Base-by-base conservation (phyloP, 1,140 invertebrate genomes). In the Apis cerana region DNA sequence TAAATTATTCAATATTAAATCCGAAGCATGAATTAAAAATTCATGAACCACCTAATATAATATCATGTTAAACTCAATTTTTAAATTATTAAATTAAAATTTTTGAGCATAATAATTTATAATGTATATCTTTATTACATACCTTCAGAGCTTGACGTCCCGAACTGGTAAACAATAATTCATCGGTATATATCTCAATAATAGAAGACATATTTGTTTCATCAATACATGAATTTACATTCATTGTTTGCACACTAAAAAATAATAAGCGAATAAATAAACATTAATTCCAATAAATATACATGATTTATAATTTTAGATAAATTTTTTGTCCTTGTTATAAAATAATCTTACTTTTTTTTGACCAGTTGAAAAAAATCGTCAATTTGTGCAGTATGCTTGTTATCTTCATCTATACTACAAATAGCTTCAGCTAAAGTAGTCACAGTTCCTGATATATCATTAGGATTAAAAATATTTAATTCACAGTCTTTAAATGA, bases 371-470 rank as follows among this genome's bases (percentile, higher is more conserved):
- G 91, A 21, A 96, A 89, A 12, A 97, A 94, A 56, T 94, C 91
- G 3, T 96, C 94, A 69, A 97, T 96, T 87, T 97, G 95, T 72
- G 95, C 94, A 0, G 96, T 96, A 80, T 97, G 96, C 85, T 97
- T 97, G 86, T 97, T 95, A 68, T 97, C 96, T 85, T 97, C 96
- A 88, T 97, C 96, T 54, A 97, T 96, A n/a, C 96, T 96, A 88
- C 97, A 97, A 17, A 97, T 94, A 0, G 96, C 96, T 91, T 97
- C 97, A 0, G 96, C 96, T 1, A 97, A 92, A 0, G 96, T 95
- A 21, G 95, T 89, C 80, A 95, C 89, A 0, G 89, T 83, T 1
- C 88, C 80, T 11, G 87, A 81, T 74, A 74, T 78, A 43, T 92
- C 86, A 7, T 86, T 82, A 0, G 89, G 76, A 80, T 92, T 87